Conservation (phyloP, 1,140 invertebrate species). For the Zaprionus taronus region DNA sequence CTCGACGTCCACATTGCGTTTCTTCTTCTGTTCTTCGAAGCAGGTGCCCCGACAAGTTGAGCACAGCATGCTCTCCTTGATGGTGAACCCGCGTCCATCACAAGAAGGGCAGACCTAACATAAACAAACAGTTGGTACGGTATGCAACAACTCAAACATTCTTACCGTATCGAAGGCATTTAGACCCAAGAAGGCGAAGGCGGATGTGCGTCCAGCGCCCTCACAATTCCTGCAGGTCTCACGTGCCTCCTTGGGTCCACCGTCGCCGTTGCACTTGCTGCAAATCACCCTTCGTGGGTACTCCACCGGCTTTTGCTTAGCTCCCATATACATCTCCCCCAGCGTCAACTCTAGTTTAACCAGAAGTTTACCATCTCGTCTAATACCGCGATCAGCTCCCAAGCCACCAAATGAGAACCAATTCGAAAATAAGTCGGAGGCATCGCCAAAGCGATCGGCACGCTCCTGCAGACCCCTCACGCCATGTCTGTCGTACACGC, state of each 20-base stretch:
- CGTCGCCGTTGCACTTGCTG: slow-evolving; percentile 92
- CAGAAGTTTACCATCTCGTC: slow-evolving; percentile 65
- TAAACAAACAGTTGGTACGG: neutral
- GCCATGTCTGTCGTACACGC: slow-evolving; percentile 91
- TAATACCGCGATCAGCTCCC: slow-evolving; percentile 31
- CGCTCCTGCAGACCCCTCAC: slow-evolving; percentile 92
- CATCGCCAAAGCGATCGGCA: slow-evolving; percentile 86
- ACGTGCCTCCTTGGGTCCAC: slow-evolving; percentile 89
- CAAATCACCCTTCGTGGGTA: slow-evolving; percentile 94
- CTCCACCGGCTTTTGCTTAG: slow-evolving; percentile 91
- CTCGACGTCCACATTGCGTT: slow-evolving; percentile 95
- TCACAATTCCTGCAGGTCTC: slow-evolving; percentile 58
- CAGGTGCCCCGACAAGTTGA: slow-evolving; percentile 93
- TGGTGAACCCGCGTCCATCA: slow-evolving; percentile 89
- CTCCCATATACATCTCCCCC: slow-evolving; percentile 96
- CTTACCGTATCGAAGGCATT: slow-evolving; percentile 69
- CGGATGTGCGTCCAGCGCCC: slow-evolving; percentile 59
- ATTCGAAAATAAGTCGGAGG: slow-evolving; percentile 87
- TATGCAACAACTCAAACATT: neutral
- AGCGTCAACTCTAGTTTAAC: slow-evolving; percentile 89
- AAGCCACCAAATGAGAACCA: slow-evolving; percentile 85
- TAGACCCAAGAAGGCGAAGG: slow-evolving; percentile 71
- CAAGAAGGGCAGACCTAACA: slow-evolving; percentile 87
- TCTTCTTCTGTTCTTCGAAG: slow-evolving; percentile 90
- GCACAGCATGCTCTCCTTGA: slow-evolving; percentile 93